These are phyloP conservation scores for Pluvialis apricaria DNA, from an alignment of 2,113 vertebrate species.

Conservation along the genomic window DNA sequence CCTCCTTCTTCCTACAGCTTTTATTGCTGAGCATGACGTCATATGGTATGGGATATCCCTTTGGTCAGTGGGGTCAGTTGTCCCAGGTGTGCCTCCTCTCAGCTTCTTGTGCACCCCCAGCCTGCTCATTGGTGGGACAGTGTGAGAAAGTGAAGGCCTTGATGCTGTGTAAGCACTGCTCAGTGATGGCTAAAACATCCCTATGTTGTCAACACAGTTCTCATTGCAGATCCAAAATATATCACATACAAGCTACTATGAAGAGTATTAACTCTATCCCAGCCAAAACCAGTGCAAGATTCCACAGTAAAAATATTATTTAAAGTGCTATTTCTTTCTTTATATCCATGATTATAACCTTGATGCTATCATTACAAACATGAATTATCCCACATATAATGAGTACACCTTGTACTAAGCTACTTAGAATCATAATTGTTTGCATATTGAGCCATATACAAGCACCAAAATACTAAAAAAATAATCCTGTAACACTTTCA, in stretches of 20 bases:
- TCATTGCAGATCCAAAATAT: background rate
- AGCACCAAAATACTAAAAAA: background rate
- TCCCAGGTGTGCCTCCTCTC: background rate
- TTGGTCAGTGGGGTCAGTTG: background rate
- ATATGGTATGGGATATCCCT: background rate
- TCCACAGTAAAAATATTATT: background rate
- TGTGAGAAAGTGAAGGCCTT: background rate
- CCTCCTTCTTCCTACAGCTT: background rate
- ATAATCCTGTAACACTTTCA: background rate
- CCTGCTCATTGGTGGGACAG: rapidly evolving
- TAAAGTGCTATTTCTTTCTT: background rate
- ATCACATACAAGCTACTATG: background rate
- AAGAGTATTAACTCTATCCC: background rate
- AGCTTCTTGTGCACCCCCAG: rapidly evolving
- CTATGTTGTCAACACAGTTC: background rate
- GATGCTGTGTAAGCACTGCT: background rate
- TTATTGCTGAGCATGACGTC: background rate
- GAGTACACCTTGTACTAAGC: background rate
- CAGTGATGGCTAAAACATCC: background rate
- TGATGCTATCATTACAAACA: background rate
- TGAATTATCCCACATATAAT: background rate
- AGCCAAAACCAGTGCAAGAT: background rate
- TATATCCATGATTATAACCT: background rate
- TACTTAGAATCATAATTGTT: background rate
- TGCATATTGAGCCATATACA: background rate